A percentile compares a stretch with the other conserved stretches of the same genome.
Conservation (phyloP, 2,113 vertebrate species). For the Crotalus horridus region DNA sequence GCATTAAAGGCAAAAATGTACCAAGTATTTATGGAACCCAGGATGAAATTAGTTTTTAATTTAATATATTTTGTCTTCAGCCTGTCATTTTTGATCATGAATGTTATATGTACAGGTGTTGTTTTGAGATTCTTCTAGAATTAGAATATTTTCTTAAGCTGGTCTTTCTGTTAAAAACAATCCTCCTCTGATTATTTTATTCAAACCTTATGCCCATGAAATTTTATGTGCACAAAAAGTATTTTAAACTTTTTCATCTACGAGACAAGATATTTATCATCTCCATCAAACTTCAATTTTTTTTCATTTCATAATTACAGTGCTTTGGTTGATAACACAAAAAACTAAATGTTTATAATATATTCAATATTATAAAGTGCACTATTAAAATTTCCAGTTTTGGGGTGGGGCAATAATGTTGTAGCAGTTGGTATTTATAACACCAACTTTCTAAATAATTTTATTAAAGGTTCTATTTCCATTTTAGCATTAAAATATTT, state of each 20-base stretch:
- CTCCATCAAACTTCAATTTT: neutral
- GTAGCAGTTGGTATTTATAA: neutral
- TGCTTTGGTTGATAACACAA: neutral
- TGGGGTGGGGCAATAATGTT: too few relatives aligned
- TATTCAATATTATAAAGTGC: neutral
- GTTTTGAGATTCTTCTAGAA: constrained; percentile 30
- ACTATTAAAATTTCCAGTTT: neutral
- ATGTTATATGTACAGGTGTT: constrained; percentile 28
- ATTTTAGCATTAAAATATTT: neutral
- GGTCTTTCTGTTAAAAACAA: constrained; percentile 51
- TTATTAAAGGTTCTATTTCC: constrained; percentile 34
- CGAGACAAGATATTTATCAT: neutral
- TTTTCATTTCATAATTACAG: neutral
- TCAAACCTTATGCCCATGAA: neutral
- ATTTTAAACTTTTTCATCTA: neutral
- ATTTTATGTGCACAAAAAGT: neutral
- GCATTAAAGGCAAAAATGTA: constrained; percentile 25
- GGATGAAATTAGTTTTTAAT: constrained; percentile 22
- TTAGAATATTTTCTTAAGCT: constrained; percentile 50
- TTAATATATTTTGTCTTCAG: constrained; percentile 23
- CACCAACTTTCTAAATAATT: constrained; percentile 36
- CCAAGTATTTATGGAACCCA: neutral
- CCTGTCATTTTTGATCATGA: constrained; percentile 40
- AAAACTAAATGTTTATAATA: neutral
- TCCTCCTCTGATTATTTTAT: constrained; percentile 11